These are phyloP conservation scores for Pteruthius melanotis DNA, from an alignment of 2,113 vertebrate genomes.

Conservation along the genomic window DNA sequence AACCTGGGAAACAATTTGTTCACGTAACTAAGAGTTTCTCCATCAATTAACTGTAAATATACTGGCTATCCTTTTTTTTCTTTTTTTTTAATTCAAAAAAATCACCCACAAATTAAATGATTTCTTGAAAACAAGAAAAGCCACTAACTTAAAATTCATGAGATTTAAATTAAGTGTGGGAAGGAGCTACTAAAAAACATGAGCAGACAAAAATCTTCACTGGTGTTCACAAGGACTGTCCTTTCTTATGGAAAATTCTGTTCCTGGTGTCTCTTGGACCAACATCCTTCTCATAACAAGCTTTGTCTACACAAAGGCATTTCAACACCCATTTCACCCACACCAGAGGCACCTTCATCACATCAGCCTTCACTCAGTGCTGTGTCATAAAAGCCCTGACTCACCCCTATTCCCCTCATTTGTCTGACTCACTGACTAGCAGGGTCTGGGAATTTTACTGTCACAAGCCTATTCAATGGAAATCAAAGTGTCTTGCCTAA, in stretches of 20 bases:
- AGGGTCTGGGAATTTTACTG: not conserved
- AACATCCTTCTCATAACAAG: not conserved
- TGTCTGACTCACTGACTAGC: slow-evolving; percentile 11
- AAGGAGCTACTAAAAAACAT: not conserved
- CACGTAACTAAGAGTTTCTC: not conserved
- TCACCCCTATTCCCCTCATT: not conserved
- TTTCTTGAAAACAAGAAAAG: not conserved
- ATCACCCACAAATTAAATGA: not conserved
- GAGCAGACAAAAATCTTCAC: not conserved
- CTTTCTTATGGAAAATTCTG: not conserved
- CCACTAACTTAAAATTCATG: not conserved
- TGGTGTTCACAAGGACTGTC: not conserved
- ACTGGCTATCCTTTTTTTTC: not conserved
- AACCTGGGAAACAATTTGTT: not conserved
- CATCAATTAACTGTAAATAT: not conserved
- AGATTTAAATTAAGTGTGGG: not conserved
- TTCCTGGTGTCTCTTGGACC: not conserved
- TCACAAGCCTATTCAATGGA: not conserved
- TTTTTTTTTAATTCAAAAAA: too few relatives aligned
- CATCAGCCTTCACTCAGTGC: not conserved
- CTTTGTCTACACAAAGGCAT: not conserved
- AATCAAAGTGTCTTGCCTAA: not conserved
- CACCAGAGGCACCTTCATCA: not conserved
- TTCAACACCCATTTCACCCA: not conserved
- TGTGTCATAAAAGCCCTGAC: not conserved